A percentile compares a stretch with the other conserved stretches of the same genome.
Evolutionary conservation across 2,797 vertebrate genomes (phyloP).

Genomic region (Limosa lapponica): DNA sequence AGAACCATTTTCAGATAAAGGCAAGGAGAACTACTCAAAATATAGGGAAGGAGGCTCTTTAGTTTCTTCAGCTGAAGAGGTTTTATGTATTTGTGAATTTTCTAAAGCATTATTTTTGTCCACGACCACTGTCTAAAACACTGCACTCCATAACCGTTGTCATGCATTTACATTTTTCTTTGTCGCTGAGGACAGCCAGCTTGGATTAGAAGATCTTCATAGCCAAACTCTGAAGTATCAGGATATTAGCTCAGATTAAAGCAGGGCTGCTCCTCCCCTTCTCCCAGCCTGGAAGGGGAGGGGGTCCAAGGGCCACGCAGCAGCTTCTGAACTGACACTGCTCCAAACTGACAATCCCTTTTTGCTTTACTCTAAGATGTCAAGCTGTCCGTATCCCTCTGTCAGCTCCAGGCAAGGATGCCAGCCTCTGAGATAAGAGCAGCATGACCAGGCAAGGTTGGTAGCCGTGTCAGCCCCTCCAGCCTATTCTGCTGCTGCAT

Average conservation of each 20-base stretch:
- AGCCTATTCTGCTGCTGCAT: background rate
- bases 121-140: background rate
- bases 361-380: background rate
- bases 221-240: background rate
- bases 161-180: background rate
- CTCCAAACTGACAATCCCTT: background rate
- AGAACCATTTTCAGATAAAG: background rate
- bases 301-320: background rate
- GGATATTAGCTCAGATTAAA: background rate
- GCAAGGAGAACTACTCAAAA: background rate
- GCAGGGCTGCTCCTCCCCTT: background rate
- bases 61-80: background rate
- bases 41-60: background rate
- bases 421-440: background rate
- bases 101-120: background rate
- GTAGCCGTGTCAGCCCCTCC: background rate
- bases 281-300: background rate
- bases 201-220: background rate
- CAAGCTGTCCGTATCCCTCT: background rate
- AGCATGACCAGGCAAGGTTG: background rate
- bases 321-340: background rate
- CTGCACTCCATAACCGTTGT: background rate
- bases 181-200: background rate
- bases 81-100: background rate
- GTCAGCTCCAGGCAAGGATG: conserved; percentile 10